phyloP scores from a whole-genome alignment of 2,888 invertebrate genomes.

The Amphipyra berbera region DNA sequence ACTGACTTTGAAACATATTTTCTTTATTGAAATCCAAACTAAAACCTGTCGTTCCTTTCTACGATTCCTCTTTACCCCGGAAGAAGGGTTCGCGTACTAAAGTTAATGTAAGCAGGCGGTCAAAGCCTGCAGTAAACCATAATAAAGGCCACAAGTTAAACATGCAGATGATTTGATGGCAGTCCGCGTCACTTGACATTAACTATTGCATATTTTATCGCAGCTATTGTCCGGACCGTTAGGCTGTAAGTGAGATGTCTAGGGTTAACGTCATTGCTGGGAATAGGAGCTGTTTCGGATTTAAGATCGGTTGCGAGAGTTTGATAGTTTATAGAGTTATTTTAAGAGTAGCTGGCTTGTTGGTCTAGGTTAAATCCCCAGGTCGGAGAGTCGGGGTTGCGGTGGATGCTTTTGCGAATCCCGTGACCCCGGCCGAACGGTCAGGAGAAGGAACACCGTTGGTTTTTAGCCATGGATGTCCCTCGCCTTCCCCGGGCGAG shows the following conservation, averaged over 20 bases:
- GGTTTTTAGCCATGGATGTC: too few relatives aligned
- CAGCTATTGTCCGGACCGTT: conserved; percentile 34
- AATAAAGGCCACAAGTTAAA: conserved; percentile 56
- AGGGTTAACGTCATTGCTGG: conserved; percentile 7
- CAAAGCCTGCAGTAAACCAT: conserved; percentile 48
- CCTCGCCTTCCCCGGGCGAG: too few relatives aligned
- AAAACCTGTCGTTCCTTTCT: conserved; percentile 1
- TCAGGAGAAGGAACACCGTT: too few relatives aligned
- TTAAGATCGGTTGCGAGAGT: not conserved
- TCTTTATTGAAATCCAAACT: too few relatives aligned
- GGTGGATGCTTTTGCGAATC: too few relatives aligned
- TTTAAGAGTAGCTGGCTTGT: too few relatives aligned
- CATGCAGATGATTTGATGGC: conserved; percentile 54
- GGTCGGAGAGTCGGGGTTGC: too few relatives aligned
- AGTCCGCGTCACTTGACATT: conserved; percentile 49
- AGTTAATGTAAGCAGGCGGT: conserved; percentile 47
- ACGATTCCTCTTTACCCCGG: conserved; percentile 38
- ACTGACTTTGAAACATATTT: too few relatives aligned
- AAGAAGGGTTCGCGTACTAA: conserved; percentile 37
- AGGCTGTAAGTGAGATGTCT: conserved; percentile 37
- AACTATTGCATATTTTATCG: conserved; percentile 55
- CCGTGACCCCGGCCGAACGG: too few relatives aligned
- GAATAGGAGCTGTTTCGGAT: conserved; percentile 11
- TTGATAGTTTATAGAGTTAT: not conserved
- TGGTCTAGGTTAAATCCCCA: too few relatives aligned